Evolutionary conservation across 2,113 vertebrate genomes (phyloP).

Genomic region (Strix aluco): DNA sequence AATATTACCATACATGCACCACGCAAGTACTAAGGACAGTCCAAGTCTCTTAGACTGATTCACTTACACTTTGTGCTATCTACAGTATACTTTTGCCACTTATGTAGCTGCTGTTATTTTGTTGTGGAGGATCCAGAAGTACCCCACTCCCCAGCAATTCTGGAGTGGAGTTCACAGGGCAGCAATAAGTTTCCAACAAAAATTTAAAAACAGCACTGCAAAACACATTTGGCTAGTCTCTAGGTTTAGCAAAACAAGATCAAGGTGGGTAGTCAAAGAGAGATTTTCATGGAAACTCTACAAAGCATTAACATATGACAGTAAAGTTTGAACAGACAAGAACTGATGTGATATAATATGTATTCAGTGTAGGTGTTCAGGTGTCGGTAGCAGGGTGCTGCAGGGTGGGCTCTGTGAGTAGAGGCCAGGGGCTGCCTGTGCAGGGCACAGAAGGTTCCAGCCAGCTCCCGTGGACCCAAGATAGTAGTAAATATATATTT

Average conservation of each 20-base stretch:
- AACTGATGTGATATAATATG: background rate
- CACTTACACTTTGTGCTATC: background rate
- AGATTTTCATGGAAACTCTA: background rate
- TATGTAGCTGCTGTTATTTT: background rate
- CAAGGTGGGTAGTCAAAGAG: background rate
- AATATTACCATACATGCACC: background rate
- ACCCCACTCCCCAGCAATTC: background rate
- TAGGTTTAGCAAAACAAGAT: background rate
- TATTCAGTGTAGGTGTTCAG: background rate
- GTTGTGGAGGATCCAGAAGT: background rate
- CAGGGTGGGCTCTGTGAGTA: background rate
- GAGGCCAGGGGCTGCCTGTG: background rate
- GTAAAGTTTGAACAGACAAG: background rate
- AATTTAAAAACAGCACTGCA: background rate
- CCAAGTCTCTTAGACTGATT: background rate
- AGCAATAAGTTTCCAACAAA: background rate
- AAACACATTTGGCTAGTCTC: background rate
- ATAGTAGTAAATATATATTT: background rate
- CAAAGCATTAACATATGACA: background rate
- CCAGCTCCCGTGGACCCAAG: rapidly evolving
- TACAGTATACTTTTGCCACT: background rate
- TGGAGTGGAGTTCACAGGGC: background rate
- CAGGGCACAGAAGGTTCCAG: background rate
- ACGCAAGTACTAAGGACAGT: background rate
- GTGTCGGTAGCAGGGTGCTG: background rate